phyloP scores from a whole-genome alignment of 2,888 invertebrate species.

The Dryobota labecula region DNA sequence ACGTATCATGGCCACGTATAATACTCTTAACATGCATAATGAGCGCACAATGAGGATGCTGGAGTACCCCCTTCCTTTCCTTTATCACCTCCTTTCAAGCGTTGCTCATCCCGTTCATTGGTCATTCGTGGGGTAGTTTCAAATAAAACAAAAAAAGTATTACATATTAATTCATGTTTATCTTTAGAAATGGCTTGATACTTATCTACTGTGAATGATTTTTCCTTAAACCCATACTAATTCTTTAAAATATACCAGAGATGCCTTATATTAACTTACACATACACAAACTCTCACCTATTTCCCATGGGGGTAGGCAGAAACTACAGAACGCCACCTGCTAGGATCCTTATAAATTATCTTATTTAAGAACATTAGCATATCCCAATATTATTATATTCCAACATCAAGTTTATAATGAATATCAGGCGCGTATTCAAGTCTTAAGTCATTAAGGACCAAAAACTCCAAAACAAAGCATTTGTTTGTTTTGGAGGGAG shows the following conservation, averaged over 20 bases:
- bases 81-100: too few species aligned
- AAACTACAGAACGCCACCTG: too few species aligned
- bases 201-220: not conserved
- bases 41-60: too few species aligned
- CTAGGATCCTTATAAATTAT: too few species aligned
- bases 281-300: too few species aligned
- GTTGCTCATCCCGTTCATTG: too few species aligned
- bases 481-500: constrained; percentile 29
- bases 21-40: too few species aligned
- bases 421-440: constrained; percentile 38
- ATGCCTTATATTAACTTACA: not conserved
- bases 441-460: not conserved
- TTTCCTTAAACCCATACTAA: not conserved
- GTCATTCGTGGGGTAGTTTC: too few species aligned
- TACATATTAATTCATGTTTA: not conserved
- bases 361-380: not conserved
- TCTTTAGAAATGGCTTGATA: not conserved
- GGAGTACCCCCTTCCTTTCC: too few species aligned
- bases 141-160: not conserved
- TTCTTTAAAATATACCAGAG: constrained; percentile 9
- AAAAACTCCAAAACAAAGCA: constrained; percentile 20
- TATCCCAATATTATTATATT: not conserved
- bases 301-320: too few species aligned
- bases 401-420: not conserved
- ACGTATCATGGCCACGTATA: too few species aligned